These are phyloP conservation scores for Labeo calbasu DNA, from an alignment of 2,797 vertebrate genomes.

Conservation along the genomic window DNA sequence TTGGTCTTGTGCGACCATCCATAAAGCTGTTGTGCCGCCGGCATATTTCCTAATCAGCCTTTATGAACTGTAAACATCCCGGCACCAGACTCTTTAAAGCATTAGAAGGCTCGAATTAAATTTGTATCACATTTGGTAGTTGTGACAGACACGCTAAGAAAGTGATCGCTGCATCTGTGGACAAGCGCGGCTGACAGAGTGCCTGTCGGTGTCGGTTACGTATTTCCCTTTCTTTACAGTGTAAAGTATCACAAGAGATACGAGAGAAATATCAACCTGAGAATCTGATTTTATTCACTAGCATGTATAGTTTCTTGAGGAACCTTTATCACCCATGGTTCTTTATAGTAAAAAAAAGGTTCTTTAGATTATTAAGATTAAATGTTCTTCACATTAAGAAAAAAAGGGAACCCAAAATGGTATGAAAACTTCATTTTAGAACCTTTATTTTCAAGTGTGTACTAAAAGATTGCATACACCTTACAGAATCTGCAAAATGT, in stretches of 20 bases:
- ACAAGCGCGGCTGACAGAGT: conserved; percentile 1
- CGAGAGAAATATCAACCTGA: neutral
- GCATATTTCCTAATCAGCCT: conserved; percentile 44
- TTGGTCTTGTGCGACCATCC: conserved; percentile 51
- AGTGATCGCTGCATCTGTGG: neutral
- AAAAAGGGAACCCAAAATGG: neutral
- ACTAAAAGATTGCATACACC: too few species aligned
- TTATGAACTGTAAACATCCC: conserved; percentile 44
- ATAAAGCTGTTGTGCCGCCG: conserved; percentile 40
- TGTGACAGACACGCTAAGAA: conserved; percentile 16
- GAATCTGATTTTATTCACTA: neutral
- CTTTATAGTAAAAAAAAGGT: neutral
- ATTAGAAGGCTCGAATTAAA: conserved; percentile 39
- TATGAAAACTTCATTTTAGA: neutral
- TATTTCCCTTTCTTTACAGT: conserved; percentile 36
- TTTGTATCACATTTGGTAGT: conserved; percentile 27
- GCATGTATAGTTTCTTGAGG: neutral
- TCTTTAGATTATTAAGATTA: neutral
- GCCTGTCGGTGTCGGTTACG: conserved; percentile 24
- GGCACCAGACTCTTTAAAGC: conserved; percentile 10
- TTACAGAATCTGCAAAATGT: too few species aligned
- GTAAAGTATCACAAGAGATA: conserved; percentile 19
- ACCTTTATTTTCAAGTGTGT: neutral
- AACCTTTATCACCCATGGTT: neutral
- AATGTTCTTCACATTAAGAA: neutral